phyloP scores from a whole-genome alignment of 2,888 invertebrate genomes.

The Pheosia gnoma region DNA sequence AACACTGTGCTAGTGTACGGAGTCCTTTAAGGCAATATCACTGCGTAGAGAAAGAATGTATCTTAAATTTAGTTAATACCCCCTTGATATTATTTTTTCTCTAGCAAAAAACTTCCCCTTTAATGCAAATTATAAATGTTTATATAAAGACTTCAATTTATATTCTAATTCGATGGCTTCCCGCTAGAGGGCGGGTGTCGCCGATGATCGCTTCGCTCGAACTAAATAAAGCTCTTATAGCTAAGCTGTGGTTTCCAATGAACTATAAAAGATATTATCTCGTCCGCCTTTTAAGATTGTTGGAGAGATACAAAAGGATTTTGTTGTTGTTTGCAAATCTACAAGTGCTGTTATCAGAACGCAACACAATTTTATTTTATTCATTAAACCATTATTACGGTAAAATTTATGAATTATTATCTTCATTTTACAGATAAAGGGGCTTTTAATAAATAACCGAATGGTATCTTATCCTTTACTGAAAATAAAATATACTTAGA shows the following conservation, averaged over 20 bases:
- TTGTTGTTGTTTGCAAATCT: slow-evolving; percentile 2
- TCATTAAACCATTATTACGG: too few relatives aligned
- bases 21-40: too few relatives aligned
- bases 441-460: not conserved
- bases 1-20: too few relatives aligned
- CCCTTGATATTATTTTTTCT: not conserved
- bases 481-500: not conserved
- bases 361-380: too few relatives aligned
- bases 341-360: too few relatives aligned
- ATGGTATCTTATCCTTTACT: not conserved
- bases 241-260: slow-evolving; percentile 25
- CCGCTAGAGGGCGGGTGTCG: slow-evolving; percentile 62
- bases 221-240: slow-evolving; percentile 51
- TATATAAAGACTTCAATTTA: slow-evolving; percentile 80
- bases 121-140: slow-evolving; percentile 79
- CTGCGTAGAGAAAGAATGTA: too few relatives aligned
- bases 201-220: slow-evolving; percentile 49
- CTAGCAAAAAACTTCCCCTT: slow-evolving; percentile 45
- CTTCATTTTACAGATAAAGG: not conserved
- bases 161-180: slow-evolving; percentile 75
- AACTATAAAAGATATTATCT: slow-evolving; percentile 27
- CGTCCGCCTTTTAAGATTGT: slow-evolving; percentile 16
- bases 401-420: not conserved
- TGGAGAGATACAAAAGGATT: slow-evolving; percentile 17
- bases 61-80: not conserved